A percentile compares a stretch with the other conserved stretches of the same genome.
phyloP scores from a whole-genome alignment of 2,113 vertebrate genomes.

The Xiphias gladius region DNA sequence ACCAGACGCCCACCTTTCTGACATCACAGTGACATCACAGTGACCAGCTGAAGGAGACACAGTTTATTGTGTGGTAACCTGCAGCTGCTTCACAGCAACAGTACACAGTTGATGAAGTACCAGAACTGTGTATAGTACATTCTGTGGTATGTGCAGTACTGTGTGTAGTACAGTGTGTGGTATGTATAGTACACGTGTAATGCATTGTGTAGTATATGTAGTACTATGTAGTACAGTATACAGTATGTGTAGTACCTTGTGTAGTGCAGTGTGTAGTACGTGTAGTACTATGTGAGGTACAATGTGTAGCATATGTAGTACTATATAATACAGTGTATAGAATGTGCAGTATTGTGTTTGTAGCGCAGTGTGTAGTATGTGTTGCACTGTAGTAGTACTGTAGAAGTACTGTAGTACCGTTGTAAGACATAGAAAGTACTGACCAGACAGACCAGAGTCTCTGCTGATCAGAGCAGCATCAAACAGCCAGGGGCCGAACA shows the following conservation, averaged over 20 bases:
- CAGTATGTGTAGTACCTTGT: too few species aligned
- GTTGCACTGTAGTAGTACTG: background rate
- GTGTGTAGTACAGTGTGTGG: too few species aligned
- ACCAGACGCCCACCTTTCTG: conserved; percentile 85
- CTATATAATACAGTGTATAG: too few species aligned
- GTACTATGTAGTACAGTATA: background rate
- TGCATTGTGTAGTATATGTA: background rate
- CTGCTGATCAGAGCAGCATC: conserved; percentile 91
- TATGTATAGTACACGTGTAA: too few species aligned
- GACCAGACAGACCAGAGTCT: conserved; percentile 89
- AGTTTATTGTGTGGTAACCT: background rate
- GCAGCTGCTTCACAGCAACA: background rate
- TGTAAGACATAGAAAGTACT: background rate
- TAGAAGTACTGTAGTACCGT: background rate
- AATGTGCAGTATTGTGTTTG: too few species aligned
- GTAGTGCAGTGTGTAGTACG: background rate
- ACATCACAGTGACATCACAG: conserved; percentile 90
- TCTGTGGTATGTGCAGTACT: too few species aligned
- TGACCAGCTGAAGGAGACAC: conserved; percentile 18
- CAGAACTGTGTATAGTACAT: too few species aligned
- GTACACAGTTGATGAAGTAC: background rate
- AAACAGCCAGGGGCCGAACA: conserved; percentile 95
- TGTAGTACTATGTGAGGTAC: too few species aligned
- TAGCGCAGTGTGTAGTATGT: background rate
- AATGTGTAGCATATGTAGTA: background rate